Percentiles rank a stretch among this genome's conserved stretches.
Conservation (phyloP, 2,888 invertebrate genomes). For the Orgyia antiqua region DNA sequence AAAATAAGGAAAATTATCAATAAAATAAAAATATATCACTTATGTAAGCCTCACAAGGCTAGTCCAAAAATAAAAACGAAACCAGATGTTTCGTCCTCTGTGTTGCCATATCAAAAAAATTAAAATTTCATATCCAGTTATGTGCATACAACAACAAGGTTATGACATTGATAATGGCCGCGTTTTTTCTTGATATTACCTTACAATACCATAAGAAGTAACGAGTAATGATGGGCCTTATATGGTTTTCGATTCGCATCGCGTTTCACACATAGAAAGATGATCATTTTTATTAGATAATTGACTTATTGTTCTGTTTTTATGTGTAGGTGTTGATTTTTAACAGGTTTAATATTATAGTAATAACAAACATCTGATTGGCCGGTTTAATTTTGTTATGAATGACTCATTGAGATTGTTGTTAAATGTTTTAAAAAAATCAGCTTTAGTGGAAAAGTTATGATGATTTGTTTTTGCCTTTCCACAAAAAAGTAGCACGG, state of each 20-base stretch:
- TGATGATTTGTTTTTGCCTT: too few relatives aligned
- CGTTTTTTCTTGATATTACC: conserved; percentile 53
- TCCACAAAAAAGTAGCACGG: too few relatives aligned
- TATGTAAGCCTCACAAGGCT: conserved; percentile 11
- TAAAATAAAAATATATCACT: neutral
- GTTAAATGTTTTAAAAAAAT: too few relatives aligned
- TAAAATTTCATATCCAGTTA: conserved; percentile 37
- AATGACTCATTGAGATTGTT: too few relatives aligned
- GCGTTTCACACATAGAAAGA: conserved; percentile 11
- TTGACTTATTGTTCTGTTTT: neutral
- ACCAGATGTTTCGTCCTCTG: too few relatives aligned
- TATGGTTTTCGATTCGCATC: conserved; percentile 28
- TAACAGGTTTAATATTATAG: too few relatives aligned
- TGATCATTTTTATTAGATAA: neutral
- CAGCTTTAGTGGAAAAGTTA: too few relatives aligned
- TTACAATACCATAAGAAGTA: conserved; percentile 51
- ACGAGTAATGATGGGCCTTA: conserved; percentile 50
- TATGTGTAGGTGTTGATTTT: neutral
- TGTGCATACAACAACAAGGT: conserved; percentile 34
- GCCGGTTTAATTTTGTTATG: too few relatives aligned
- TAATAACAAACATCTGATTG: too few relatives aligned
- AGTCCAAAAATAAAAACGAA: conserved; percentile 10
- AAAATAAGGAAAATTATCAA: too few relatives aligned
- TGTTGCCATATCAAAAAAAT: too few relatives aligned
- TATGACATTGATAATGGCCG: conserved; percentile 51